Evolutionary conservation across 2,888 invertebrate species (phyloP), one percentile per base, ranked within the genome.

Genomic region (Hylaea fasciaria): DNA sequence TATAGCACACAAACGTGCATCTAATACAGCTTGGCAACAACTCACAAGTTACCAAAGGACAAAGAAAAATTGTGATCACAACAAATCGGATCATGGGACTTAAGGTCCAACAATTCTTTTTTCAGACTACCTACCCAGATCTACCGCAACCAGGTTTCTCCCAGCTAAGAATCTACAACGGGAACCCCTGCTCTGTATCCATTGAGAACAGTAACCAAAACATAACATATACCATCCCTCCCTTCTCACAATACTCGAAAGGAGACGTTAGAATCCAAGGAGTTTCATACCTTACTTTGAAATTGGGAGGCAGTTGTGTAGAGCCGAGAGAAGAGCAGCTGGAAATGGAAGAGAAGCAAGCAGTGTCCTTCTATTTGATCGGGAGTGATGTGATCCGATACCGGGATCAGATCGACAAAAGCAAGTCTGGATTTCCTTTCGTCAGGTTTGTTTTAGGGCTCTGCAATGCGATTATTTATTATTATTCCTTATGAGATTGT

Each of bases 141-240:
- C 71, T 94, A 9, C 95, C 95, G 0, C 75, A 87, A 17, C 60
- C 76, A 0, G 94, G 94, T 0, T 72, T 85, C 14, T 92, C 93
- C 0, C 95, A 95, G 81, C 66, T 95, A 4, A 86, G 95, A 48
- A 83, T 95, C 52, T 95, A 93, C 76, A 95, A 95, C 71, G 92
- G 93, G 1, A 83, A 93, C 51, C 81, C 85, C 10, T 93, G 93
- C 61, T 78, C 86, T 1, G 62, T 90, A 8, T 76, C 82, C 2
- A 87, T 95, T 50, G 87, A 94, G 17, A 86, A 86, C 41, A 93
- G 94, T 57, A 86, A 61, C 83, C 68, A 78, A 17, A 84, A 83
- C 57, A 77, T 85, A 0, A 76, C 80, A 0, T 81, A 82, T 55
- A 81, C 78, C 0, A 81, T 90, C n/a, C 81, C 82, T 0, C 67